These are phyloP conservation scores for Entomyzon cyanotis DNA, from an alignment of 2,113 vertebrate genomes.

Conservation along the genomic window DNA sequence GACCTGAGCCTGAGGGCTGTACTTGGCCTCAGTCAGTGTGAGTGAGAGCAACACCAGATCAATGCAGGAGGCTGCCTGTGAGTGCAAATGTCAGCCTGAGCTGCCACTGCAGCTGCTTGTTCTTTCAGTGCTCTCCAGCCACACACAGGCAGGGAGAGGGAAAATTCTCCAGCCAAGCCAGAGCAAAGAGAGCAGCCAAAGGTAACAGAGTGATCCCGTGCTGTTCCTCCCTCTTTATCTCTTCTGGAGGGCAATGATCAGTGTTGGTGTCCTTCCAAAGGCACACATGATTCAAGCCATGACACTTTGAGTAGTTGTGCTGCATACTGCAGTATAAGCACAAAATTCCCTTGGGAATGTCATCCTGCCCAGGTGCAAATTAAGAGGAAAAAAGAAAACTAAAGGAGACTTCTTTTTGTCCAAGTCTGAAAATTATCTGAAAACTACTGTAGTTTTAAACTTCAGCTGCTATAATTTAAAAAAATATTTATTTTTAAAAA, in stretches of 20 bases:
- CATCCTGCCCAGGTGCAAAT: background rate
- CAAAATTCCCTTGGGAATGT: background rate
- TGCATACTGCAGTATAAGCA: background rate
- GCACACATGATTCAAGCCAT: background rate
- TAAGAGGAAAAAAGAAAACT: background rate
- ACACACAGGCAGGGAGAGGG: background rate
- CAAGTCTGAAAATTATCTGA: background rate
- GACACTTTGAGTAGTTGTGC: background rate
- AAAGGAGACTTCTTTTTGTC: background rate
- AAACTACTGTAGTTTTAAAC: background rate
- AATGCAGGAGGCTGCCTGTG: background rate
- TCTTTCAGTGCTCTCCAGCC: background rate
- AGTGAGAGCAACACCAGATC: background rate
- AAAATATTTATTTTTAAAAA: background rate
- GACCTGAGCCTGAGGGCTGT: background rate
- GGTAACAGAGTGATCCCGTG: background rate
- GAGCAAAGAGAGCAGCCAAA: background rate
- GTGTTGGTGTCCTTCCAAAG: background rate
- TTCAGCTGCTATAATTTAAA: rapidly evolving
- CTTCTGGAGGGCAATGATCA: background rate
- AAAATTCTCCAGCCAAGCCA: background rate
- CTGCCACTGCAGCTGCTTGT: background rate
- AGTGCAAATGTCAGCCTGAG: background rate
- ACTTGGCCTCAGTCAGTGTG: background rate
- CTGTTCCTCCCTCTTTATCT: background rate